Conservation (phyloP, 2,888 invertebrate species). For the Drosophila paranaensis region DNA sequence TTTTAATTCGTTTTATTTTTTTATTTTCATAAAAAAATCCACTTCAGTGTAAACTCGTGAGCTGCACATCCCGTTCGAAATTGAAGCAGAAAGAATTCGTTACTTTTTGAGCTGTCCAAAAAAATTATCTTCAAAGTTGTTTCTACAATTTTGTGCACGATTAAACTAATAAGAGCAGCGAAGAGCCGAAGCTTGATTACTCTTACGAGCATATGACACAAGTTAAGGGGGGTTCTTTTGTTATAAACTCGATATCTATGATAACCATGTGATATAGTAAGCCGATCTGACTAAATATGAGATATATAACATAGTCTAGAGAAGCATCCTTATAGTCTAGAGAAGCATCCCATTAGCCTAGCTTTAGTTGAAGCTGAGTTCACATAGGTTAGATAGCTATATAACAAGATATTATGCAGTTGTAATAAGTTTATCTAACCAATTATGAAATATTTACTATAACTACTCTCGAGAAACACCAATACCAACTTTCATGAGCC, state of each 20-base stretch:
- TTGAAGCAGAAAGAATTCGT: slow-evolving; percentile 3
- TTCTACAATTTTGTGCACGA: slow-evolving; percentile 13
- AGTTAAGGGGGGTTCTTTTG: no score
- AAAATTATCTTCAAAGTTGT: slow-evolving; percentile 14
- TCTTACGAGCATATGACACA: not conserved
- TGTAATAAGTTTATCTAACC: not conserved
- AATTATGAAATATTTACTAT: not conserved
- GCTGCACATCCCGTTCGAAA: slow-evolving; percentile 12
- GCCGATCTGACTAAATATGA: not conserved
- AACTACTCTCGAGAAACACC: not conserved
- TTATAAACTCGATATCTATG: not conserved
- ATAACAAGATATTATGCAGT: not conserved
- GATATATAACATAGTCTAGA: not conserved
- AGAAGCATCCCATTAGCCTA: no score
- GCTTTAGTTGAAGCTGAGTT: not conserved
- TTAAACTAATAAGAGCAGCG: slow-evolving; percentile 8
- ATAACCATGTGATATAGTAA: no score
- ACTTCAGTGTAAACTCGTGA: slow-evolving; percentile 44
- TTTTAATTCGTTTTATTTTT: not conserved
- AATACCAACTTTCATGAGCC: no score
- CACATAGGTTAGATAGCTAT: not conserved
- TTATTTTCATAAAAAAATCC: slow-evolving; percentile 1
- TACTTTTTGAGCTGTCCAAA: slow-evolving; percentile 24
- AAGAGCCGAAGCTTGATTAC: slow-evolving; percentile 10
- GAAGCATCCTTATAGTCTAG: not conserved